Evolutionary conservation across 2,113 vertebrate genomes (phyloP), one percentile per base, ranked within the genome.

Genomic region (Struthidea cinerea): DNA sequence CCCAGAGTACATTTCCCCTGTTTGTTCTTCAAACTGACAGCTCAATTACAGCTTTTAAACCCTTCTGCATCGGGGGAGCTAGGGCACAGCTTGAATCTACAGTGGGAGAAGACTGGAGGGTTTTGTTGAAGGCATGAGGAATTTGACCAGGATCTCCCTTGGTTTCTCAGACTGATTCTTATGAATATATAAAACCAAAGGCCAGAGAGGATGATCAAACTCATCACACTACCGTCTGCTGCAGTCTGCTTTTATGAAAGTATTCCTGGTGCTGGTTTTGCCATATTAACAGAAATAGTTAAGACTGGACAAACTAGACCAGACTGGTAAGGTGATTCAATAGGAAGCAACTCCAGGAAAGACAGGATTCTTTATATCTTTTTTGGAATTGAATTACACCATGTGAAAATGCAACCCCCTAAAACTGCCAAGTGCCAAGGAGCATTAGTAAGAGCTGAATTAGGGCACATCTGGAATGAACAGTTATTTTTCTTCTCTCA

Each of bases 21-120:
- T 96, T 96, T 95, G 86, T 71, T 94, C 95, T 92, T 52, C 90
- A 78, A 86, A 81, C 88, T 74, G 83, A 93, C 92, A 76, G 93
- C 84, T 96, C 84, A 85, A 55, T 91, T 69, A 76, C 65, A 82
- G 80, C 74, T 80, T 77, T 86, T 41, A 64, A 94, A 50, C 52
- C 32, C 41, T 64, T 55, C 44, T 79, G 73, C 52, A 16, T 0
- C 0, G 2, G 30, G 37, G 49, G 57, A 91, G 50, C 16, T 5
- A 7, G 53, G 83, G 56, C 75, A 84, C 32, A n/a, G 91, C 39
- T 75, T 53, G 73, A 59, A 57, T 59, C 67, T 55, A 4, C 49
- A 13, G 16, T 57, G 80, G 80, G 83, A 80, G 94, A 76, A 16
- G 61, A 10, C 42, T 47, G 37, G 12, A 47, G 47, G 11, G 52